Evolutionary conservation across 2,797 vertebrate genomes (phyloP), one percentile per base, ranked within the genome.

Genomic region (Trematomus bernacchii): DNA sequence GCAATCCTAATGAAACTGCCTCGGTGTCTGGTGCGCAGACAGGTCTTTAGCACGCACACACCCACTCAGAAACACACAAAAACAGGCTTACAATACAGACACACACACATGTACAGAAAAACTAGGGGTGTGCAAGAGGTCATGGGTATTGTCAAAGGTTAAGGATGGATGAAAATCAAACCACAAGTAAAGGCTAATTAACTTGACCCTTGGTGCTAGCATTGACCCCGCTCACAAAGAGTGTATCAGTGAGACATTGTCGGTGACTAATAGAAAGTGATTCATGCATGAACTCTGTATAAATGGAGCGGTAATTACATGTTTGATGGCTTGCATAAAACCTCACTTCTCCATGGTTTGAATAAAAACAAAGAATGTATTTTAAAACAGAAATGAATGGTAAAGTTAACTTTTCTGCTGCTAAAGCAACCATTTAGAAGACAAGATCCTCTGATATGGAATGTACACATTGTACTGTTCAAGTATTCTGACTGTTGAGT

Each of bases 1-100:
- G 77, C 60, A 27, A 43, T 65, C 83, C 85, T 91, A 91, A 93
- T 92, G 91, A 92, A 92, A 91, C 83, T 54, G 79, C 85, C 73
- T 85, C 74, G 44, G 84, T 80, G 79, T 83, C 79, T 74, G 77
- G 71, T 80, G 79, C 43, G 50, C 79, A 83, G 86, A 80, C 87
- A 86, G 83, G 71, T 91, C 88, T 85, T 90, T 85, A 92, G 80
- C 72, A 21, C 27, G 0, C 62, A 47, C 80, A 52, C 60, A 70
- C 81, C 12, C 69, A 61, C 48, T 1, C 10, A 0, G 3, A 43
- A 50, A 77, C 71, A 58, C 69, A 62, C 72, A 61, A 18, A 71
- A 51, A 64, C 9, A 2, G 50, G 23, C 33, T 46, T 30, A 69
- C 0, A 54, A 76, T 47, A 68, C 55, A 69, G 42, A 65, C 46